Percentiles rank a stretch among this genome's conserved stretches.
Conservation (phyloP, 2,113 vertebrate genomes). For the Takifugu flavidus region DNA sequence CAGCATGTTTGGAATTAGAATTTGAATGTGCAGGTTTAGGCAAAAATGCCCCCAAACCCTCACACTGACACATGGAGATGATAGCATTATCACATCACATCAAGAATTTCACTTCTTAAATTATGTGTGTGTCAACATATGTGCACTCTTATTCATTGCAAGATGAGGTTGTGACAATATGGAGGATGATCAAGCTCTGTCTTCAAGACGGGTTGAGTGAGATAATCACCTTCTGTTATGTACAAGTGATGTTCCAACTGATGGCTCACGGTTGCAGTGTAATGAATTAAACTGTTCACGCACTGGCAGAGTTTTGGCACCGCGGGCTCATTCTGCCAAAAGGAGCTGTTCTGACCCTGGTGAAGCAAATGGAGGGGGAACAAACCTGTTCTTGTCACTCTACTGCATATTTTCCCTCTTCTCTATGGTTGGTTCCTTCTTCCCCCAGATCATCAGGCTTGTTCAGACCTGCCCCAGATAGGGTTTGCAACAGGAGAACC, state of each 20-base stretch:
- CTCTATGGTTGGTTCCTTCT: constrained; percentile 12
- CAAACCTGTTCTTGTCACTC: constrained; percentile 17
- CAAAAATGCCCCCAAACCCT: no score
- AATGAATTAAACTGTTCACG: neutral
- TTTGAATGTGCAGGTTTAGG: neutral
- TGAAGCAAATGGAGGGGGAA: neutral
- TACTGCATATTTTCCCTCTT: constrained; percentile 17
- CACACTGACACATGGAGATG: no score
- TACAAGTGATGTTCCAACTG: neutral
- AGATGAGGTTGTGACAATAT: neutral
- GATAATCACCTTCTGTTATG: no score
- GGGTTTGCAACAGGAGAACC: constrained; percentile 21
- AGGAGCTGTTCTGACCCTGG: neutral
- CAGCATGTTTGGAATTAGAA: neutral
- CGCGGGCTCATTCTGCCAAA: neutral
- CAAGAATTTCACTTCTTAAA: no score
- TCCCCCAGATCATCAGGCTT: constrained; percentile 37
- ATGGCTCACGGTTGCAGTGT: neutral
- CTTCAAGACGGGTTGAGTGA: neutral
- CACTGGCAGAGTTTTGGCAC: neutral
- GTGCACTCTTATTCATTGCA: neutral
- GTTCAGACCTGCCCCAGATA: constrained; percentile 50
- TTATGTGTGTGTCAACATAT: no score
- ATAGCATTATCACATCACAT: no score
- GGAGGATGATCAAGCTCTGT: neutral